Percentiles rank a stretch among this genome's conserved stretches.
Conservation (phyloP, 2,888 invertebrate genomes). For the Epinotia bilunana region DNA sequence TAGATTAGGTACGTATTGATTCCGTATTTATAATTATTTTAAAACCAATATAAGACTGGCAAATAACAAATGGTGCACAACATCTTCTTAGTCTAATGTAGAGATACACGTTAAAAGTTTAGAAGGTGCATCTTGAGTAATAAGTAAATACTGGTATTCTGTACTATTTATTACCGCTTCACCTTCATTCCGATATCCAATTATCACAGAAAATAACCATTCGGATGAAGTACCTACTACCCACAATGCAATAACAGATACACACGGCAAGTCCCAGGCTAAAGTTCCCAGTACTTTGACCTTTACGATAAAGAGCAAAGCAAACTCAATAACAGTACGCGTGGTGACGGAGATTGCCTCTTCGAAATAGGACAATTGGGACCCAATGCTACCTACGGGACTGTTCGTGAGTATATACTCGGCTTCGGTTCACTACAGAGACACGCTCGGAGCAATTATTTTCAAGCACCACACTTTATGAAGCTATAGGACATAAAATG, state of each 20-base stretch:
- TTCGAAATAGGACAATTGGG: slow-evolving; percentile 40
- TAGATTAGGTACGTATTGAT: no score
- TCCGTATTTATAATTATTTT: no score
- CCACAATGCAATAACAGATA: background rate
- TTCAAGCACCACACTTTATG: slow-evolving; percentile 7
- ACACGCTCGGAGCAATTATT: slow-evolving; percentile 22
- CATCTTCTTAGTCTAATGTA: no score
- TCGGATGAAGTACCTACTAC: background rate
- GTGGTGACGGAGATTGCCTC: slow-evolving; percentile 37
- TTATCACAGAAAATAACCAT: background rate
- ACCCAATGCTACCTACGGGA: slow-evolving; percentile 20
- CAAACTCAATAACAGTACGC: slow-evolving; percentile 37
- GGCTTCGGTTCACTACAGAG: background rate
- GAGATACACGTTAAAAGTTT: no score
- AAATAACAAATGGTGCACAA: no score
- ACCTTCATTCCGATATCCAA: no score
- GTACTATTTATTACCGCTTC: no score
- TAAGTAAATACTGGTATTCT: no score
- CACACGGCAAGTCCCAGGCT: background rate
- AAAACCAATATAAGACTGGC: no score
- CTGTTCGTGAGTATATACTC: background rate
- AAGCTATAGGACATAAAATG: slow-evolving; percentile 1
- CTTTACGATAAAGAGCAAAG: slow-evolving; percentile 16
- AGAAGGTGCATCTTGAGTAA: no score
- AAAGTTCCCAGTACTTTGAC: slow-evolving; percentile 24